These are phyloP conservation scores for Caradrina kadenii DNA, from an alignment of 2,888 invertebrate species.

Conservation along the genomic window DNA sequence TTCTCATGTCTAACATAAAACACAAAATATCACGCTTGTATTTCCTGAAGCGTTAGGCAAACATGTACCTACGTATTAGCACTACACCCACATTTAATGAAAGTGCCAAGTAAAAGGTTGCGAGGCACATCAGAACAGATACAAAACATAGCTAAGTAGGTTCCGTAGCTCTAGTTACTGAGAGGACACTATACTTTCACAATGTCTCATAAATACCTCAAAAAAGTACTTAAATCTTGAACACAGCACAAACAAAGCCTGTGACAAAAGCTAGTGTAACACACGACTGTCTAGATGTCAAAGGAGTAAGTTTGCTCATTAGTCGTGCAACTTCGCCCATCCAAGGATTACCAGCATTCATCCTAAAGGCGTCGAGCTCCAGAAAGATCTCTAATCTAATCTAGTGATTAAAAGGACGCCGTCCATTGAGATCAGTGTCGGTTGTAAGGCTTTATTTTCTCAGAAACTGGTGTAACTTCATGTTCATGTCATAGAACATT, in stretches of 20 bases:
- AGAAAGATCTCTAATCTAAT: slow-evolving; percentile 4
- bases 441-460: background rate
- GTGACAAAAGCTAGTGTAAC: background rate
- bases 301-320: slow-evolving; percentile 53
- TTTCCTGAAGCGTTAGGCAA: background rate
- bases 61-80: background rate
- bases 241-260: background rate
- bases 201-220: background rate
- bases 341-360: slow-evolving; percentile 8
- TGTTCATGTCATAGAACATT: background rate
- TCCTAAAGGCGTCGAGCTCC: background rate
- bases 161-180: background rate
- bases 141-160: too few relatives aligned
- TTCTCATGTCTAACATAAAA: background rate
- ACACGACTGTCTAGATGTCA: slow-evolving; percentile 17
- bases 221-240: background rate
- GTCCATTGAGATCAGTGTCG: background rate
- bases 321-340: slow-evolving; percentile 18
- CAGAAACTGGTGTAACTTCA: background rate
- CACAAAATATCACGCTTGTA: background rate
- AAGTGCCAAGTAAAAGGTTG: too few relatives aligned
- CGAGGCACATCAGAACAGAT: too few relatives aligned
- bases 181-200: background rate
- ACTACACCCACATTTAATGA: too few relatives aligned
- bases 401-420: background rate